phyloP scores from a whole-genome alignment of 2,797 vertebrate species.

The Melanotaenia parkinsoni region DNA sequence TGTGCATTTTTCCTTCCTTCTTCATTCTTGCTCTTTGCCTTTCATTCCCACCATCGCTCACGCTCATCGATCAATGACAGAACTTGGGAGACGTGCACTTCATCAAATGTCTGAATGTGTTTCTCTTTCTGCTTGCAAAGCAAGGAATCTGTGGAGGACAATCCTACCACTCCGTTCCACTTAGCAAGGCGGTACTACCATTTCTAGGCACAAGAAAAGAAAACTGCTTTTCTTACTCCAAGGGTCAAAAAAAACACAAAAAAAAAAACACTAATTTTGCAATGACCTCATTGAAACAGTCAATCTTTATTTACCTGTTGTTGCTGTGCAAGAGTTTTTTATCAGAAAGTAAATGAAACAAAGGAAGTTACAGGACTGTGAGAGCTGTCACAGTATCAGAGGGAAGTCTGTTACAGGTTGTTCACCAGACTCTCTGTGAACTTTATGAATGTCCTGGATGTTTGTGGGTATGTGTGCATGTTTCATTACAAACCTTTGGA shows the following conservation, averaged over 20 bases:
- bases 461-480: slow-evolving; percentile 21
- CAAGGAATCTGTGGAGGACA: slow-evolving; percentile 44
- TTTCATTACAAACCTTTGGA: slow-evolving; percentile 56
- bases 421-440: slow-evolving; percentile 34
- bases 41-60: slow-evolving; percentile 33
- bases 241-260: not conserved
- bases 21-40: slow-evolving; percentile 38
- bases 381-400: slow-evolving; percentile 33
- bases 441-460: slow-evolving; percentile 20
- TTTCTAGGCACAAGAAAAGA: slow-evolving; percentile 19
- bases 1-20: slow-evolving; percentile 53
- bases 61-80: slow-evolving; percentile 81
- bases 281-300: slow-evolving; percentile 18
- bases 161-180: slow-evolving; percentile 26
- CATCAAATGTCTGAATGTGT: slow-evolving; percentile 75
- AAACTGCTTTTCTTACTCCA: slow-evolving; percentile 11
- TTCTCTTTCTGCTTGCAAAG: slow-evolving; percentile 73
- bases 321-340: not conserved
- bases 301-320: slow-evolving; percentile 26
- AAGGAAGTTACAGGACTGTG: not conserved
- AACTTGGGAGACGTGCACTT: slow-evolving; percentile 65
- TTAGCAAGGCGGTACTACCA: slow-evolving; percentile 16
- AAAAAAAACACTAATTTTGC: not conserved
- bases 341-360: slow-evolving; percentile 16
- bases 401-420: slow-evolving; percentile 38